Conservation (phyloP, 2,888 invertebrate genomes). For the Diadegma fenestrale region DNA sequence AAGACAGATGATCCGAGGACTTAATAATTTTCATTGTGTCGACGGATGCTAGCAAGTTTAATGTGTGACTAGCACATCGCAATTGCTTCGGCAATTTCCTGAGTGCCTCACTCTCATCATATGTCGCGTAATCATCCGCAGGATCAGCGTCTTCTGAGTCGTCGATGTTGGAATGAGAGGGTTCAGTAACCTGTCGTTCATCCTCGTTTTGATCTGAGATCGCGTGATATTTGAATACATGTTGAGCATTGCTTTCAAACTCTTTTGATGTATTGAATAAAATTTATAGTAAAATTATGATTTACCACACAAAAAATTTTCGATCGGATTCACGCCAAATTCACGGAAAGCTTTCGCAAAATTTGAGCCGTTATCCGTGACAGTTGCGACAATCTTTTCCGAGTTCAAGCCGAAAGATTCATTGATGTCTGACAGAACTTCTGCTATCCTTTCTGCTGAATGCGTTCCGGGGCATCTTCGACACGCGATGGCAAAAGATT, state of each 20-base stretch:
- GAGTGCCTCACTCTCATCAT: background rate
- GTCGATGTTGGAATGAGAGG: background rate
- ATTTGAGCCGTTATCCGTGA: conserved; percentile 68
- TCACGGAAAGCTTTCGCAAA: conserved; percentile 58
- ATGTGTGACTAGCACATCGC: conserved; percentile 38
- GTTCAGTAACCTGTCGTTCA: background rate
- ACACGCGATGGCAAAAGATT: conserved; percentile 62
- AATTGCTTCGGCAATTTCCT: conserved; percentile 36
- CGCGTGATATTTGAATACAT: background rate
- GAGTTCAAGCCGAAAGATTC: conserved; percentile 48
- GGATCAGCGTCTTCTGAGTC: background rate
- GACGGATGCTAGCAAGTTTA: conserved; percentile 42
- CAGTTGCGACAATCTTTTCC: conserved; percentile 61
- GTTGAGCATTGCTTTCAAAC: background rate
- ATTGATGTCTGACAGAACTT: conserved; percentile 56
- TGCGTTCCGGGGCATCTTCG: conserved; percentile 65
- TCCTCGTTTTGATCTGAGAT: conserved; percentile 5
- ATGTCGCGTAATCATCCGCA: background rate
- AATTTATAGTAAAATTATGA: background rate
- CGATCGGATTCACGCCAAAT: conserved; percentile 21
- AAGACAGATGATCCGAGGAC: background rate
- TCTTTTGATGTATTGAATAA: background rate
- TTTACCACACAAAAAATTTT: background rate
- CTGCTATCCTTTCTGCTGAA: conserved; percentile 58
- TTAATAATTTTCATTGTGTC: conserved; percentile 21